phyloP scores from a whole-genome alignment of 2,797 vertebrate species.

The Thamnophis elegans region DNA sequence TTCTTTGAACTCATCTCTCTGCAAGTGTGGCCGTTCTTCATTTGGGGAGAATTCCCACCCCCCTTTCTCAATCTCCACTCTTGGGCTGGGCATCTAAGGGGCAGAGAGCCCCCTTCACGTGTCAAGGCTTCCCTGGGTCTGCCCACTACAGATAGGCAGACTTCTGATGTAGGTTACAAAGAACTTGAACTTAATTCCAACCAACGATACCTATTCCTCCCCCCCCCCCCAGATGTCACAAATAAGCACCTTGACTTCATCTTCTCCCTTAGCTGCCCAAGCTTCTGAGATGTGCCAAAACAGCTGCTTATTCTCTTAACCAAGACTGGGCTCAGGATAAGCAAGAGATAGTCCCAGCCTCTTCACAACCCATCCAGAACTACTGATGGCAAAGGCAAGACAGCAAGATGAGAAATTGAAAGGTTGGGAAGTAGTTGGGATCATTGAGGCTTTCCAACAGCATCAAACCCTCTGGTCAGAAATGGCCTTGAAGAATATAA shows the following conservation, averaged over 20 bases:
- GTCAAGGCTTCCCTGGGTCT: not conserved
- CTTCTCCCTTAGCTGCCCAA: slow-evolving; percentile 67
- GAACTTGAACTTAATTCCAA: not conserved
- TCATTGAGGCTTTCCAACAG: not conserved
- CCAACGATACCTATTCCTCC: not conserved
- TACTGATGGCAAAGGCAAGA: not conserved
- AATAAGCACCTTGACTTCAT: not conserved
- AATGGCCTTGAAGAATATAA: not conserved
- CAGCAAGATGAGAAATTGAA: not conserved
- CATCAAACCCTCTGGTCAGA: not conserved
- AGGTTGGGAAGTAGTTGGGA: not conserved
- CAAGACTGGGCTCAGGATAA: not conserved
- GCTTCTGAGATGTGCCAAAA: slow-evolving; percentile 83
- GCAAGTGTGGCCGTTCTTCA: not conserved
- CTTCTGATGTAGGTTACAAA: not conserved
- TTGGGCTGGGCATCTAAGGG: not conserved
- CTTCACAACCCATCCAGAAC: not conserved
- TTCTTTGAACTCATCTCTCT: not conserved
- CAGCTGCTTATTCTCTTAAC: slow-evolving; percentile 75
- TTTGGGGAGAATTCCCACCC: not conserved
- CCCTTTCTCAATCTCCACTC: not conserved
- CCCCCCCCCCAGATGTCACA: not conserved
- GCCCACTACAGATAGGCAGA: not conserved
- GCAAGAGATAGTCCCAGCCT: not conserved
- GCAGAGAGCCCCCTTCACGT: not conserved